Evolutionary conservation across 2,797 vertebrate genomes (phyloP), one percentile per base, ranked within the genome.

Genomic region (Hylomyscus alleni): DNA sequence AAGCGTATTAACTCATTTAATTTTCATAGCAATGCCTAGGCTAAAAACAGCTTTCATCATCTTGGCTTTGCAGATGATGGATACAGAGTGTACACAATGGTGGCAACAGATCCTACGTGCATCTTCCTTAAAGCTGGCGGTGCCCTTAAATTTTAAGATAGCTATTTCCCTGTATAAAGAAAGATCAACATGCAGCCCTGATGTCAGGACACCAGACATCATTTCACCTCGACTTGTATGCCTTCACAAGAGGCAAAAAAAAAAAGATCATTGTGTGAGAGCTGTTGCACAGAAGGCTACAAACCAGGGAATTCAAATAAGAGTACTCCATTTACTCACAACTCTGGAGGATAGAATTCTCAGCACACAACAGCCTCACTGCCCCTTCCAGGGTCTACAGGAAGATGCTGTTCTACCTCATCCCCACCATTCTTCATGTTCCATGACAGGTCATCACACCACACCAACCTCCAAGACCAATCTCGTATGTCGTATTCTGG

Each of bases 201-300:
- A 95, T 69, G 29, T 69, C n/a, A 60, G 26, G 50, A 73, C 9
- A 82, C 15, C 15, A 86, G 84, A 50, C 1, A 19, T 65, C 20
- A 91, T n/a, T 91, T 83, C 24, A 89, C 60, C 31, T 96, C 73
- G 47, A 22, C 47, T 3, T 37, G 22, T 9, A 15, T 73, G 62
- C 76, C 58, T 90, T 95, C 84, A 69, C 22, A 92, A 87, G 44
- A 85, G 37, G 85, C n/a, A 76, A 50, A 37, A 8, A 50, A 76
- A 50, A 37, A 8, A 50, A n/a, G 5, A 44, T 29, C 7, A 24
- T 60, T 60, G 20, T 29, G 34, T 81, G 13, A n/a, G 3, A 17
- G 2, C 12, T 84, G 22, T 4, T 26, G 2, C 44, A 67, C 29
- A 54, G 58, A 73, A 9, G 58, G 17, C 12, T 75, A 29, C 29